Evolutionary conservation across 2,113 vertebrate species (phyloP), one percentile per base, ranked within the genome.

Genomic region (Chloropsis cyanopogon): DNA sequence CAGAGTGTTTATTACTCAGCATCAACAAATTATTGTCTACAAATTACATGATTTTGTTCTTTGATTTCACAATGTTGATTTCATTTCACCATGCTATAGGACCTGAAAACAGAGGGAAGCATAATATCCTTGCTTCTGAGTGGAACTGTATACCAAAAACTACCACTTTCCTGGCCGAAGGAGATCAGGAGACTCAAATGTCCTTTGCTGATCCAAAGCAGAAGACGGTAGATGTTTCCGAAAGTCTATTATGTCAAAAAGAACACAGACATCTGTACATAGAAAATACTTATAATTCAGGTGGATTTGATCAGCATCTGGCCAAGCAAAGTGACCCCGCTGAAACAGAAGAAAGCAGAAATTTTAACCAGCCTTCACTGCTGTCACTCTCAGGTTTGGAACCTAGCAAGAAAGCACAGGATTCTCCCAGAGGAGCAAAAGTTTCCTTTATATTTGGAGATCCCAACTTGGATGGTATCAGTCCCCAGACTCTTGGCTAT

Each of bases 371-470:
- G 86, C 98, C 98, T 93, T 98, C 98, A 46, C 97, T 98, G 83
- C 86, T 99, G 95, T 98, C 98, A 26, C 94, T 98, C 96, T 98
- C 98, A 69, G 98, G 98, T 91, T 94, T 98, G 90, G 98, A 98
- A 79, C 77, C 97, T 72, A 95, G 88, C 46, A 98, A 98, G 92
- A 99, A 98, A 98, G 96, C 98, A 95, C 99, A 99, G 93, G 98
- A 99, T 78, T 98, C 99, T 63, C 98, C 98, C 19, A 97, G 99
- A 86, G 98, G 98, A 96, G 99, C 99, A 95, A 99, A 99, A 97
- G 99, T 99, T 95, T 99, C 99, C 89, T 99, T 99, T 96, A 99
- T 99, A 97, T 99, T 99, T 97, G 99, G 99, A 96, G 99, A 99
- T 95, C 98, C 98, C 73, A 97, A 97, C 83, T 97, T 99, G 95